A percentile compares a stretch with the other conserved stretches of the same genome.
phyloP scores from a whole-genome alignment of 1,140 invertebrate species.

The Musca vetustissima region DNA sequence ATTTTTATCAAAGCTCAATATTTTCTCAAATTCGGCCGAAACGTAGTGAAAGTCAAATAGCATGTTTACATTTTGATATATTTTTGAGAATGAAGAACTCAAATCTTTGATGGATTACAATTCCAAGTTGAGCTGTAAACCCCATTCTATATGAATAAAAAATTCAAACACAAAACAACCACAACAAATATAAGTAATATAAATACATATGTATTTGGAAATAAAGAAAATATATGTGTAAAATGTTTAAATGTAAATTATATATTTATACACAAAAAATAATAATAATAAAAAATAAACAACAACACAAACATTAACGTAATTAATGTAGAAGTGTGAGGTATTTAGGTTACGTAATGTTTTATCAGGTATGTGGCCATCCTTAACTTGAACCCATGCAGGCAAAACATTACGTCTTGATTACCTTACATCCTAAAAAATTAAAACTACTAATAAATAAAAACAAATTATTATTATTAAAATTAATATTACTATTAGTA shows the following conservation, averaged over 20 bases:
- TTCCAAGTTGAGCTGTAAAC: not conserved
- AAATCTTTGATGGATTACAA: not conserved
- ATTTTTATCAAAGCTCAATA: too few species aligned
- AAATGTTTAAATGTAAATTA: conserved; percentile 23
- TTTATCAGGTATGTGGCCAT: too few species aligned
- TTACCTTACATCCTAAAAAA: too few species aligned
- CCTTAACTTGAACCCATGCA: too few species aligned
- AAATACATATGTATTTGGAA: not conserved
- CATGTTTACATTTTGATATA: not conserved
- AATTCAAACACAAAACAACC: not conserved
- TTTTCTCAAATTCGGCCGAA: too few species aligned
- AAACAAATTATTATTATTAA: too few species aligned
- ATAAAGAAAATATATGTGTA: not conserved
- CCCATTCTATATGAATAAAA: not conserved
- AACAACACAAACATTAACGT: conserved; percentile 4
- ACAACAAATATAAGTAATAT: not conserved
- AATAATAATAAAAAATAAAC: not conserved
- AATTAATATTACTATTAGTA: not conserved
- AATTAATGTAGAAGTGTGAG: not conserved
- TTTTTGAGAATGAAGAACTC: not conserved
- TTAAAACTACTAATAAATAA: too few species aligned
- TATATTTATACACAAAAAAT: not conserved
- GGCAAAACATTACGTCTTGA: too few species aligned
- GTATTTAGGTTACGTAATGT: too few species aligned
- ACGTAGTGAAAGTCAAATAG: not conserved